Evolutionary conservation across 1,140 invertebrate species (phyloP), one percentile per base, ranked within the genome.

Genomic region (Euglossa dilemma): DNA sequence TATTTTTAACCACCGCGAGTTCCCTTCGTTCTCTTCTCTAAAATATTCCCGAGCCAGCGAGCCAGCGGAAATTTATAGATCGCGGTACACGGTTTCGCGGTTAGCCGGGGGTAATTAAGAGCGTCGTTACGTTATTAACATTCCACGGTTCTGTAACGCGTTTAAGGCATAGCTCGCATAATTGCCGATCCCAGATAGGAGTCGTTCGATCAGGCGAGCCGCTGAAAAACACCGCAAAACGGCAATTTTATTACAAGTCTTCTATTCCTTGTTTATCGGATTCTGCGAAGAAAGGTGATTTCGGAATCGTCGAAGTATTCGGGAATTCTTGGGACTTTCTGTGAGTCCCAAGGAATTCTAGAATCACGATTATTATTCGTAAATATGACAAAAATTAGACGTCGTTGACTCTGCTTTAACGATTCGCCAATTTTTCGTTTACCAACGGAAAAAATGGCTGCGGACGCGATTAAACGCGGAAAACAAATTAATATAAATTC

Each of bases 61-160:
- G n/a, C 12, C n/a, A 56, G 4, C 43, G 52, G 25, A 56, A 72
- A 72, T 72, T 72, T 43, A 43, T 56, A 28, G 28, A 20, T 56
- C 8, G 52, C 56, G 43, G 16, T 36, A 18, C 52, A 36, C 14
- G 70, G 28, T 71, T 57, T 12, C n/a, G 52, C 20, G 54, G 54
- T 56, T 45, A 59, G 36, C 43, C n/a, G 54, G 11, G 3, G 23
- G 36, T 73, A 73, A 73, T 73, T 73, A 73, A 73, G 54, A 73
- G 23, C 23, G 52, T 45, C 71, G n/a, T 73, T 59, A 59, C 70
- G 52, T 72, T 56, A 72, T 36, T n/a, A 72, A 56, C 20, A 56
- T 72, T 72, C 28, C 52, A 20, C 25, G 69, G 23, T 28, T 52
- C 50, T 36, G 50, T 72, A 56, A 72, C 70, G 20, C 52, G 52